Evolutionary conservation across 2,888 invertebrate species (phyloP).

Genomic region (Protula sp.): DNA sequence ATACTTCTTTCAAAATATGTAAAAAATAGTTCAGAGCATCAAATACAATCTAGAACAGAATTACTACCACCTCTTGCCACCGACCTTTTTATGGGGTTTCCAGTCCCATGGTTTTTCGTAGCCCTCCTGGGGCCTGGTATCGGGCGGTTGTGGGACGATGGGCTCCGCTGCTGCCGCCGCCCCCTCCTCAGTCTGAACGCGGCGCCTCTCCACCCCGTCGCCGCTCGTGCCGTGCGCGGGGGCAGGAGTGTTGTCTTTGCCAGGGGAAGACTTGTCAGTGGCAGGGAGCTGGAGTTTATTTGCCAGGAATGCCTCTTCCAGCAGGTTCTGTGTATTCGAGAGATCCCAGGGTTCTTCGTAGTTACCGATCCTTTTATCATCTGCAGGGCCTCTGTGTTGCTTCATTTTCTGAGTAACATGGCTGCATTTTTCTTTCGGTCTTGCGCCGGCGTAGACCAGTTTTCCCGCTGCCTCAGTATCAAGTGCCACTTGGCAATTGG

Average conservation of each 20-base stretch:
- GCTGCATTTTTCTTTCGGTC: background rate
- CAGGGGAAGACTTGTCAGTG: too few relatives aligned
- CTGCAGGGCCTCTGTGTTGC: background rate
- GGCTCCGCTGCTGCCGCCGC: background rate
- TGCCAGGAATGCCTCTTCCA: constrained; percentile 38
- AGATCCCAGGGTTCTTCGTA: constrained; percentile 31
- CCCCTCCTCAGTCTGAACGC: background rate
- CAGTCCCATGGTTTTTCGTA: constrained; percentile 29
- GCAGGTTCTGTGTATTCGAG: constrained; percentile 29
- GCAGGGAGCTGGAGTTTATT: constrained; percentile 8
- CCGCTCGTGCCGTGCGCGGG: background rate
- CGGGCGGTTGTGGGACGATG: constrained; percentile 1
- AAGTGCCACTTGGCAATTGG: background rate
- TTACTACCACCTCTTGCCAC: too few relatives aligned
- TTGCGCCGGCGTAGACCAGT: background rate
- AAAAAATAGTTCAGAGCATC: too few relatives aligned
- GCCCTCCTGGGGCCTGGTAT: constrained; percentile 22
- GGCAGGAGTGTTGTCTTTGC: background rate
- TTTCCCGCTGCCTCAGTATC: background rate
- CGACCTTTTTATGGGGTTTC: constrained; percentile 22
- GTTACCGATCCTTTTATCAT: constrained; percentile 12
- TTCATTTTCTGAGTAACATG: too few relatives aligned
- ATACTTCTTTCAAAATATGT: too few relatives aligned
- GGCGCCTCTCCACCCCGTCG: background rate
- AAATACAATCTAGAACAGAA: too few relatives aligned